These are phyloP conservation scores for Puffinus mauretanicus DNA, from an alignment of 2,113 vertebrate species.

Conservation along the genomic window DNA sequence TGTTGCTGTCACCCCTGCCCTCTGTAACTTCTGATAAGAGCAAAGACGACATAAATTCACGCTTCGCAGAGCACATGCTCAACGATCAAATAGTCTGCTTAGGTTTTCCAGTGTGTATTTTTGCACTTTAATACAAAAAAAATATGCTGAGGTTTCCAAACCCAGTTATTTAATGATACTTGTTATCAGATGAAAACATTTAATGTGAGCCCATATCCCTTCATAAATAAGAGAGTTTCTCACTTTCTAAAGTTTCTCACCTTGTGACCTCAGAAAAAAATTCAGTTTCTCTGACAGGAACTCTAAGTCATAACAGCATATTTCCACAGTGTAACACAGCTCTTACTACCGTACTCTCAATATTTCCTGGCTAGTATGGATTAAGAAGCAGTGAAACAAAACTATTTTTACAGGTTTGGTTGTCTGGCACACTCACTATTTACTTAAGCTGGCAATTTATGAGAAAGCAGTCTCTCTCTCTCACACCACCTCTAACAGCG, in stretches of 20 bases:
- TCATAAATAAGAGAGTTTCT: constrained; percentile 32
- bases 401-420: constrained; percentile 52
- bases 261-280: constrained; percentile 13
- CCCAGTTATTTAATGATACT: background rate
- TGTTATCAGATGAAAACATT: constrained; percentile 31
- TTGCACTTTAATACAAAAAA: background rate
- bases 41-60: background rate
- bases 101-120: background rate
- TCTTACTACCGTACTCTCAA: background rate
- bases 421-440: constrained; percentile 35
- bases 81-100: background rate
- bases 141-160: background rate
- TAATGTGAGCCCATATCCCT: background rate
- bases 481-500: background rate
- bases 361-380: constrained; percentile 32
- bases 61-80: background rate
- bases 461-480: background rate
- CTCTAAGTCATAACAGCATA: constrained; percentile 18
- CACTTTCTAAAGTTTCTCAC: constrained; percentile 48
- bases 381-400: constrained; percentile 50
- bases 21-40: background rate
- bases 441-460: constrained; percentile 34
- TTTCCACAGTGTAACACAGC: constrained; percentile 23
- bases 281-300: background rate
- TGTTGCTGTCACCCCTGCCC: background rate